Base-by-base conservation (phyloP, 2,113 vertebrate species). In the Syrrhaptes paradoxus region DNA sequence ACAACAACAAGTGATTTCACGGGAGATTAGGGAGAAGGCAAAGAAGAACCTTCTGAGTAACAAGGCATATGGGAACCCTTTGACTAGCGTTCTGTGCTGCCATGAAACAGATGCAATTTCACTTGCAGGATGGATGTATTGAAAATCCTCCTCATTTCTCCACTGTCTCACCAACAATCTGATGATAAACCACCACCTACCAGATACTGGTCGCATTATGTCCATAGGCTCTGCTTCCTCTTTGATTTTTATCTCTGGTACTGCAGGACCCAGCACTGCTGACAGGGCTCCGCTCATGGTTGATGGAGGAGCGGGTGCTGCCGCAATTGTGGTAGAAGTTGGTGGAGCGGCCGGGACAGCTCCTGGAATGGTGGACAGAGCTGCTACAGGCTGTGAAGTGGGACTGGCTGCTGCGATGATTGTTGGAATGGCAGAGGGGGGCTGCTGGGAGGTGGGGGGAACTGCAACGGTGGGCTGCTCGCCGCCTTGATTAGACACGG, bases 201-300 rank as follows among this genome's bases (percentile, higher is more conserved):
- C 98, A 67, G 98, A 98, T 17, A 98, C 98, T 0, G 98, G 98
- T 13, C 98, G 95, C 94, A 97, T 96, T 87, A 98, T 98, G 79
- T 99, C 99, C 98, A 99, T 98, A 6, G 98, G 97, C 92, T 99
- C 99, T 43, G 95, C 97, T 85, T 99, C 99, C 92, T 99, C 99
- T 81, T 99, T 99, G 73, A 99, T 98, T 97, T 99, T 99, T 75
- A 99, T 94, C 59, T 99, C 99, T 1, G 98, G 97, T 29, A 98
- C 98, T 7, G 98, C 79, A 19, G 99, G 98, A 79, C 98, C 98
- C 90, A 98, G 91, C 32, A 98, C 98, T 0, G 98, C 98, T 12
- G 99, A 98, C 15, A 99, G 98, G 31, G 93, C 95, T 24, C 99
- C 98, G 21, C 98, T 98, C 43, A 98, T 98, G 62, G 98, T 97